phyloP scores from a whole-genome alignment of 2,113 vertebrate species.

The Corapipo altera region DNA sequence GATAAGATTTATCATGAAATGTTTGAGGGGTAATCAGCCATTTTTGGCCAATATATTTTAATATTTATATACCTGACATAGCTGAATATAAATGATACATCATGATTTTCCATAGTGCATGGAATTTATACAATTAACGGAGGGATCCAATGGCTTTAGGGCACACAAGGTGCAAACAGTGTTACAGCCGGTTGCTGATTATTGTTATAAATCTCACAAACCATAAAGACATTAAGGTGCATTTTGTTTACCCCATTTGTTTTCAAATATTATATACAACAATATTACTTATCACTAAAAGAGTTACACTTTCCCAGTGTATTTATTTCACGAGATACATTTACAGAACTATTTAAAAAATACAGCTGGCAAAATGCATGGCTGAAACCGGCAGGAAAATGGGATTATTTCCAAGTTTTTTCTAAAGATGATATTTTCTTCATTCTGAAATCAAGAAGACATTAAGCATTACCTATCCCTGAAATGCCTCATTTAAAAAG shows the following conservation, averaged over 20 bases:
- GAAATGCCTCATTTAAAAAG: background rate
- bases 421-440: conserved; percentile 38
- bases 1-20: conserved; percentile 79
- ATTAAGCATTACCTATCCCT: background rate
- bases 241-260: conserved; percentile 72
- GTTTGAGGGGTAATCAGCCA: conserved; percentile 80
- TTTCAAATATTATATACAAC: conserved; percentile 63
- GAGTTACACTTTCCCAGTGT: conserved; percentile 60
- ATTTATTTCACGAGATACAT: conserved; percentile 63
- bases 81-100: conserved; percentile 80
- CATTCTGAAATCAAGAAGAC: conserved; percentile 22
- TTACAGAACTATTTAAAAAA: conserved; percentile 63
- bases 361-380: conserved; percentile 50
- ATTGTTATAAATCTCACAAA: conserved; percentile 79
- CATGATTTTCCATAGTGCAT: conserved; percentile 74
- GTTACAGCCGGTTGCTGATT: conserved; percentile 71
- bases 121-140: conserved; percentile 80
- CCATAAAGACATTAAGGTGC: conserved; percentile 71
- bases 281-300: conserved; percentile 72
- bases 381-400: conserved; percentile 54
- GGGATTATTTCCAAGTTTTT: conserved; percentile 54
- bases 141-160: conserved; percentile 76
- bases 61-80: conserved; percentile 82
- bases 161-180: conserved; percentile 72
- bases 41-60: conserved; percentile 80